These are phyloP conservation scores for Zhuqinia jingwanae DNA, from an alignment of 2,888 invertebrate genomes.

Conservation along the genomic window DNA sequence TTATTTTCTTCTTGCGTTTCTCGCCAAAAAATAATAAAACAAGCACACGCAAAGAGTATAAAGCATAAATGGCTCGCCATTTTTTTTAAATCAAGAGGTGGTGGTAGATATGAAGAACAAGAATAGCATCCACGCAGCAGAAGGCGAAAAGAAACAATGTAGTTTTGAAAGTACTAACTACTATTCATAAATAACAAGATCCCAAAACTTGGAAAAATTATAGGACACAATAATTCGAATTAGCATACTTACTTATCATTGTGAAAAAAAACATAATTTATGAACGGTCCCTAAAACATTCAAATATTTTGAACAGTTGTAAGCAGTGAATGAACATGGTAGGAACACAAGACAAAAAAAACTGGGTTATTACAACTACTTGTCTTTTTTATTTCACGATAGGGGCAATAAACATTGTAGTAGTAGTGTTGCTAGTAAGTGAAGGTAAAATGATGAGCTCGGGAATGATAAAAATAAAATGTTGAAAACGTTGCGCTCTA, in stretches of 20 bases:
- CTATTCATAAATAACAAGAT: background rate
- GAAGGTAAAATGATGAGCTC: constrained; percentile 46
- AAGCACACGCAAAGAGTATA: too few relatives aligned
- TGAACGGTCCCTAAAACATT: background rate
- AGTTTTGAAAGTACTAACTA: background rate
- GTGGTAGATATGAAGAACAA: background rate
- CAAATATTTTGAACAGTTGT: background rate
- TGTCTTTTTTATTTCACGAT: background rate
- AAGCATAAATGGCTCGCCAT: constrained; percentile 29
- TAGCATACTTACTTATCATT: too few relatives aligned
- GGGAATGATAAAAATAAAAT: constrained; percentile 54
- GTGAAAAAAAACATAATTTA: too few relatives aligned
- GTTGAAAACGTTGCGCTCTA: background rate
- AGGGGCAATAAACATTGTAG: constrained; percentile 58
- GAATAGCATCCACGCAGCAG: background rate
- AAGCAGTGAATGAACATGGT: background rate
- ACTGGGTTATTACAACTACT: background rate
- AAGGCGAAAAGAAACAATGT: background rate
- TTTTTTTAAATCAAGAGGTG: constrained; percentile 2
- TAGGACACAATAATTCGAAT: too few relatives aligned
- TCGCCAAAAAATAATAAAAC: constrained; percentile 33
- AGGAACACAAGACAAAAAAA: background rate
- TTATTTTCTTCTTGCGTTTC: background rate
- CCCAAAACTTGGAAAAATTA: too few relatives aligned
- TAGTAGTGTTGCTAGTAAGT: too few relatives aligned